Conservation (phyloP, 2,113 vertebrate species). For the Marcusenius ussheri region DNA sequence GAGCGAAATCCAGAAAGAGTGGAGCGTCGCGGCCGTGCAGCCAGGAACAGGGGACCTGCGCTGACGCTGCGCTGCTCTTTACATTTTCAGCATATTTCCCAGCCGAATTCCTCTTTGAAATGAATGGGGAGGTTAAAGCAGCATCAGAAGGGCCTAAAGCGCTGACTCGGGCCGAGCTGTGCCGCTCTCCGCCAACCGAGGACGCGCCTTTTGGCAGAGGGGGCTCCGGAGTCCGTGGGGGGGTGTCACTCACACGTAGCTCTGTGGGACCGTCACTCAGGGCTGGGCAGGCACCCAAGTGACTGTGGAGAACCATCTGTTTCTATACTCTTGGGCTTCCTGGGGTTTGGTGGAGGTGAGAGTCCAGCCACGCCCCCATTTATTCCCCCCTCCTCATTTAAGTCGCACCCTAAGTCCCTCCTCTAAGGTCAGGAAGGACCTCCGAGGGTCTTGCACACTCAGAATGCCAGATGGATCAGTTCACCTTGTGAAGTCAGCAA, state of each 20-base stretch:
- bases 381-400: background rate
- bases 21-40: background rate
- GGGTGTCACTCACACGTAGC: background rate
- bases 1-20: background rate
- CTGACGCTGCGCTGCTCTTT: background rate
- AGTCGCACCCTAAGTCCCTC: slow-evolving; percentile 13
- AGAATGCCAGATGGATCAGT: slow-evolving; percentile 24
- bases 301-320: slow-evolving; percentile 67
- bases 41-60: no score
- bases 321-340: slow-evolving; percentile 31
- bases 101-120: background rate
- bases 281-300: slow-evolving; percentile 51
- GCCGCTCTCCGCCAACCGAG: background rate
- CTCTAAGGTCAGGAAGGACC: slow-evolving; percentile 12
- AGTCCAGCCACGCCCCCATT: slow-evolving; percentile 3
- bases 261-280: slow-evolving; percentile 7
- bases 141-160: background rate
- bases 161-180: background rate
- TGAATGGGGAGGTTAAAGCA: background rate
- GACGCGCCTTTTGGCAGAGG: background rate
- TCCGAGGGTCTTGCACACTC: background rate
- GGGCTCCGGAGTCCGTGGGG: background rate
- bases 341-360: slow-evolving; percentile 32
- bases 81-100: background rate
- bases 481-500: slow-evolving; percentile 11